These are phyloP conservation scores for Cygnus atratus DNA, from an alignment of 2,113 vertebrate genomes.

Conservation along the genomic window DNA sequence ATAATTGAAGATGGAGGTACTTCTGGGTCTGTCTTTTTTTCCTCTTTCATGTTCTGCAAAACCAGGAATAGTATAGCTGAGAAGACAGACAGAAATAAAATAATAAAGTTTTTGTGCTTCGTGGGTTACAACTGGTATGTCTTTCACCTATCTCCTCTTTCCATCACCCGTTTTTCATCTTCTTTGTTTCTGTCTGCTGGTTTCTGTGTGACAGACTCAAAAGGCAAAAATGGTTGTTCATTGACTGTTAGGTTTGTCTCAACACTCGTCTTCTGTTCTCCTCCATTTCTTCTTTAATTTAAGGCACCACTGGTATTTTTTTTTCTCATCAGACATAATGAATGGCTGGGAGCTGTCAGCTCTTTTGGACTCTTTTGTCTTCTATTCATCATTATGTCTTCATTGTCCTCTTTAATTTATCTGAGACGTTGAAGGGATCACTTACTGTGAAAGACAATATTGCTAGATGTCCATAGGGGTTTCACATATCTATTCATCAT, in stretches of 20 bases:
- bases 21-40: background rate
- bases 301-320: background rate
- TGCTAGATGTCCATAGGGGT: background rate
- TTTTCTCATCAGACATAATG: background rate
- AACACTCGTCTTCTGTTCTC: background rate
- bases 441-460: conserved; percentile 29
- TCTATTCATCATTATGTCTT: conserved; percentile 58
- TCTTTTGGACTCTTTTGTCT: conserved; percentile 29
- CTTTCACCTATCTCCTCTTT: background rate
- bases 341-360: conserved; percentile 6
- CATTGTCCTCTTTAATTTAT: conserved; percentile 43
- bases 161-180: background rate
- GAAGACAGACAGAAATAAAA: background rate
- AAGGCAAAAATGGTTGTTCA: background rate
- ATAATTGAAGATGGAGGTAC: background rate
- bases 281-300: conserved; percentile 3
- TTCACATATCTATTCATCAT: conserved; percentile 23
- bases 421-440: background rate
- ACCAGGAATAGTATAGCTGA: background rate
- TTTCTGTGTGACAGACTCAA: background rate
- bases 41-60: background rate
- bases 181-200: background rate
- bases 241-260: background rate
- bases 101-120: background rate
- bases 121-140: background rate